Evolutionary conservation across 2,888 invertebrate species (phyloP), one percentile per base, ranked within the genome.

Genomic region (Drepanosiphum platanoidis): DNA sequence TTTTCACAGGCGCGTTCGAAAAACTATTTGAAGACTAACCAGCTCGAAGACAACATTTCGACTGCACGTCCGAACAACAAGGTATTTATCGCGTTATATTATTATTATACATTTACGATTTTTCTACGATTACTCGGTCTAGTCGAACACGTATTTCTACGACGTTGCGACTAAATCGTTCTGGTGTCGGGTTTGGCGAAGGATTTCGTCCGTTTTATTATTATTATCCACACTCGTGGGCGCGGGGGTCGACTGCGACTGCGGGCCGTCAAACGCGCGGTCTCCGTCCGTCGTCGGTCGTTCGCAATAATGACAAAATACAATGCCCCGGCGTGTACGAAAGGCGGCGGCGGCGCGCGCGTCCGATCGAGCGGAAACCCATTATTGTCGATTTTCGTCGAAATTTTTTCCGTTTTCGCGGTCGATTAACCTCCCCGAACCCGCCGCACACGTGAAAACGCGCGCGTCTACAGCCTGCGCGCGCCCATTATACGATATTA

Each of bases 341-440:
- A 42, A 42, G 11, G 42, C 42, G 11, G n/a, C 42, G 42, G 42
- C 7, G 7, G 42, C 42, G 42, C 11, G 42, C 42, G 11, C 27
- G 61, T 7, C 61, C 1, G 61, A 8, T n/a, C n/a, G n/a, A 61
- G 61, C 61, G 61, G n/a, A 61, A 61, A 61, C 61, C 3, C 27
- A 27, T 58, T n/a, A n/a, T n/a, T 61, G n/a, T 8, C 8, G n/a
- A 7, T 27, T 61, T 61, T 61, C 61, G 61, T 9, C 7, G 27
- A 61, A 61, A n/a, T 61, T n/a, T 9, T 9, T 7, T 7, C 27
- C n/a, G n/a, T 61, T 27, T 61, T 61, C 61, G 2, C 61, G 9
- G 61, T n/a, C 61, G 61, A 61, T 27, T 61, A 61, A 61, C 61
- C 42, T 42, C 11, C 52, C 52, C 52, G n/a, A 61, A 61, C 61